Evolutionary conservation across 2,113 vertebrate species (phyloP).

Genomic region (Microtus montanus): DNA sequence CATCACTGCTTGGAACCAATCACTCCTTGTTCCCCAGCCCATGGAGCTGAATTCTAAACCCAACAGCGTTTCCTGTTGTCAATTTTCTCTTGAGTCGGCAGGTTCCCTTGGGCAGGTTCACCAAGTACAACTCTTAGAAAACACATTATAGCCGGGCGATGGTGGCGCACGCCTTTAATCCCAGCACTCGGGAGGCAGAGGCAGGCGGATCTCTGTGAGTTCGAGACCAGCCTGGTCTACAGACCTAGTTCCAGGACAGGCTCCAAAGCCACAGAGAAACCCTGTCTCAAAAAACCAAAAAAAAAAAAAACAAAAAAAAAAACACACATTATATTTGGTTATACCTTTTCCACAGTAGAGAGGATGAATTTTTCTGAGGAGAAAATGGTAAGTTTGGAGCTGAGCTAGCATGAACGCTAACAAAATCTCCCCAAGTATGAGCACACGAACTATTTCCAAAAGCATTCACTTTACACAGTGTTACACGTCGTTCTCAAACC

Average conservation of each 20-base stretch:
- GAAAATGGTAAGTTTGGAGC: slow-evolving; percentile 3
- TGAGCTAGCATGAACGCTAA: slow-evolving; percentile 2
- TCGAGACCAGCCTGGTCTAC: too few species aligned
- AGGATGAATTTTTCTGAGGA: neutral
- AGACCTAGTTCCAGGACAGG: too few species aligned
- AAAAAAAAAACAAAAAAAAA: too few species aligned
- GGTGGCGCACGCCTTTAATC: too few species aligned
- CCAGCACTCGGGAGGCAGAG: too few species aligned
- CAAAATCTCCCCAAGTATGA: slow-evolving; percentile 28
- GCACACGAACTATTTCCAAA: slow-evolving; percentile 67
- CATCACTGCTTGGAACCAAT: neutral
- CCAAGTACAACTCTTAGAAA: neutral
- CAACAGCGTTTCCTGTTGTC: neutral
- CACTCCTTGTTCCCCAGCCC: neutral
- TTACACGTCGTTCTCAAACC: slow-evolving; percentile 15
- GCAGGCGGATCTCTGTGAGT: too few species aligned
- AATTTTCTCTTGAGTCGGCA: neutral
- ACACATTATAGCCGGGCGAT: slow-evolving; percentile 15
- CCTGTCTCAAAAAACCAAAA: too few species aligned
- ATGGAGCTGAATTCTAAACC: neutral
- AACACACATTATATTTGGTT: slow-evolving; percentile 13
- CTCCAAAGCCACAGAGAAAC: too few species aligned
- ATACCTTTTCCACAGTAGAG: neutral
- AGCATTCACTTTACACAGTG: slow-evolving; percentile 44
- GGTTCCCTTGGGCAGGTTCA: slow-evolving; percentile 22